Evolutionary conservation across 2,113 vertebrate species (phyloP).

Genomic region (Eudyptes chrysolophus): DNA sequence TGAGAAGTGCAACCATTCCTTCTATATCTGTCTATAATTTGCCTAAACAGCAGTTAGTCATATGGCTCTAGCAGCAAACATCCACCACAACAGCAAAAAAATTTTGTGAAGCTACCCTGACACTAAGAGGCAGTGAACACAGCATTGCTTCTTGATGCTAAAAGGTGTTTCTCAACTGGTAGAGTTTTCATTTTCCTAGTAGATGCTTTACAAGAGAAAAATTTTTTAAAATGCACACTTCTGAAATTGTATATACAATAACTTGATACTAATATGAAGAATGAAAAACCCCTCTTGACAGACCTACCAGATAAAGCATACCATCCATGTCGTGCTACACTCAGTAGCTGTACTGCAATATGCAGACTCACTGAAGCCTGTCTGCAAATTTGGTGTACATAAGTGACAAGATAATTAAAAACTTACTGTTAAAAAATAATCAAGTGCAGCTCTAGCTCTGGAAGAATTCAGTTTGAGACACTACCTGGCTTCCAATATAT

Average conservation of each 20-base stretch:
- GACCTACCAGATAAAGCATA: neutral
- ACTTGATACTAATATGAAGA: neutral
- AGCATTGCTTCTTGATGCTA: neutral
- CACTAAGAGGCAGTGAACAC: neutral
- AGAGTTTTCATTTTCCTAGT: neutral
- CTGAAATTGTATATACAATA: neutral
- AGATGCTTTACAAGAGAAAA: neutral
- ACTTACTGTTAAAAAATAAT: neutral
- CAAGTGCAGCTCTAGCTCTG: neutral
- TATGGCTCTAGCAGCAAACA: neutral
- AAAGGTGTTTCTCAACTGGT: neutral
- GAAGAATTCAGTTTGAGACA: neutral
- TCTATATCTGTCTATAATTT: neutral
- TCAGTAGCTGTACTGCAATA: neutral
- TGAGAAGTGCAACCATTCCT: neutral
- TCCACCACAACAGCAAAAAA: neutral
- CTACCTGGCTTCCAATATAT: neutral
- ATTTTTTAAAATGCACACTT: rapidly evolving
- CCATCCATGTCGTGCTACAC: neutral
- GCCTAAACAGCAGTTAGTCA: neutral
- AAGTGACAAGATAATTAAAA: neutral
- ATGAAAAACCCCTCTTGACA: neutral
- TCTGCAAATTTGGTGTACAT: neutral
- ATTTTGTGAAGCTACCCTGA: neutral
- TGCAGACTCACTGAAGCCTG: neutral